Percentiles rank a stretch among this genome's conserved stretches.
phyloP scores from a whole-genome alignment of 1,140 invertebrate species.

The Zophobas morio region DNA sequence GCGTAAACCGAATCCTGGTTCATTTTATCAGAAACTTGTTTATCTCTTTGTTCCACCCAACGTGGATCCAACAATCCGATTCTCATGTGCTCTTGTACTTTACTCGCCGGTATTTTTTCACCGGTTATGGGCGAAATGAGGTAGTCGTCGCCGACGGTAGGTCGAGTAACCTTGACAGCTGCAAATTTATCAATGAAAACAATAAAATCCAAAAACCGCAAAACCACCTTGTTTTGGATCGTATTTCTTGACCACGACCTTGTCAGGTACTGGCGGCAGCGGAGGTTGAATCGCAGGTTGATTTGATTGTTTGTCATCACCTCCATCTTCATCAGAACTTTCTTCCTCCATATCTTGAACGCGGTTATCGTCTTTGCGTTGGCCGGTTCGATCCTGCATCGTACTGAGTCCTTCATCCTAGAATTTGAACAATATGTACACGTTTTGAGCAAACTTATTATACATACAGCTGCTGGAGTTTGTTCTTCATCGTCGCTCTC shows the following conservation, averaged over 20 bases:
- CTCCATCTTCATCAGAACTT: conserved; percentile 82
- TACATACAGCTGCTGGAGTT: conserved; percentile 44
- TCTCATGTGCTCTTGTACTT: conserved; percentile 98
- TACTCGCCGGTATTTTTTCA: conserved; percentile 96
- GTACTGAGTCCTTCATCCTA: conserved; percentile 79
- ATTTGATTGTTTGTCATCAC: conserved; percentile 69
- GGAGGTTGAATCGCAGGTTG: conserved; percentile 67
- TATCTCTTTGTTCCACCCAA: conserved; percentile 97
- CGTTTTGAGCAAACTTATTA: neutral
- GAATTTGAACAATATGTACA: conserved; percentile 31
- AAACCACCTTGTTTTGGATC: conserved; percentile 90
- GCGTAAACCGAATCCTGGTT: conserved; percentile 92
- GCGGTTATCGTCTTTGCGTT: conserved; percentile 68
- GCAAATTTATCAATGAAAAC: conserved; percentile 46
- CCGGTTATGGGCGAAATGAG: conserved; percentile 98
- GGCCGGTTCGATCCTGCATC: conserved; percentile 75
- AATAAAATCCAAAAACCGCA: no score
- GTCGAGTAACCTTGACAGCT: conserved; percentile 73
- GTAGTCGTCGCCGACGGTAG: conserved; percentile 85
- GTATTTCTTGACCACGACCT: conserved; percentile 97
- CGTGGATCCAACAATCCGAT: conserved; percentile 97
- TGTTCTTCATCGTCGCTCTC: conserved; percentile 77
- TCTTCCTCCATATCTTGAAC: conserved; percentile 95
- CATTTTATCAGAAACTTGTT: conserved; percentile 85
- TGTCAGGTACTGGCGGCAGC: conserved; percentile 90